These are phyloP conservation scores for Xylophagus ater DNA, from an alignment of 2,888 invertebrate species.

Conservation along the genomic window DNA sequence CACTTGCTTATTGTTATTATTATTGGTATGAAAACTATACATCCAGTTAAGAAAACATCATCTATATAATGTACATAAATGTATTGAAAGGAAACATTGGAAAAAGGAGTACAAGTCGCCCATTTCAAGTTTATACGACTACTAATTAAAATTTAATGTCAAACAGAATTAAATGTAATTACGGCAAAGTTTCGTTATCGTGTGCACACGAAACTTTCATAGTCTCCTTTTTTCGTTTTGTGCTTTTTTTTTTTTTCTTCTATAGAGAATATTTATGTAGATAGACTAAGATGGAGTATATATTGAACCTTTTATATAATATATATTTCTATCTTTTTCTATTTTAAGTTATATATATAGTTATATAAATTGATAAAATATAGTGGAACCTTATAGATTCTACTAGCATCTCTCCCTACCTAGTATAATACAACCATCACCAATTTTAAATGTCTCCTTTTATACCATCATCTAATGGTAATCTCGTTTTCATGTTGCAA, in stretches of 20 bases:
- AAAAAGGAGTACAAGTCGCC: slow-evolving; percentile 1
- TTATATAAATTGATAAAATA: no score
- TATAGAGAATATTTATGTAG: no score
- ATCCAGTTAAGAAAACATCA: no score
- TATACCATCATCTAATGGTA: slow-evolving; percentile 16
- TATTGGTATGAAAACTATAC: no score
- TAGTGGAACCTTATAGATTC: neutral
- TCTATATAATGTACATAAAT: no score
- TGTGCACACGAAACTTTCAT: slow-evolving; percentile 17
- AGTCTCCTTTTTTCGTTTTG: no score
- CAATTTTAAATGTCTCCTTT: slow-evolving; percentile 6
- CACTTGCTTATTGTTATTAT: no score
- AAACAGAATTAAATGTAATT: slow-evolving; percentile 18
- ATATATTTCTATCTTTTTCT: no score
- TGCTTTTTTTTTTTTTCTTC: no score
- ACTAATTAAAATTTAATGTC: slow-evolving; percentile 11
- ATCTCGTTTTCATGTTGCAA: slow-evolving; percentile 19
- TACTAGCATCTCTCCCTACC: neutral
- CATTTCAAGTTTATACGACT: slow-evolving; percentile 6
- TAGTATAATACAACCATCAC: neutral
- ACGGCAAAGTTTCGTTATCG: slow-evolving; percentile 16
- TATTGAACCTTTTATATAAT: no score
- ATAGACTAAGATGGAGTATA: no score
- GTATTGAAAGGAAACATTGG: slow-evolving; percentile 1
- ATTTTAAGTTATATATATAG: no score